These are phyloP conservation scores for Adoxophyes honmai DNA, from an alignment of 1,140 invertebrate genomes.

Conservation along the genomic window DNA sequence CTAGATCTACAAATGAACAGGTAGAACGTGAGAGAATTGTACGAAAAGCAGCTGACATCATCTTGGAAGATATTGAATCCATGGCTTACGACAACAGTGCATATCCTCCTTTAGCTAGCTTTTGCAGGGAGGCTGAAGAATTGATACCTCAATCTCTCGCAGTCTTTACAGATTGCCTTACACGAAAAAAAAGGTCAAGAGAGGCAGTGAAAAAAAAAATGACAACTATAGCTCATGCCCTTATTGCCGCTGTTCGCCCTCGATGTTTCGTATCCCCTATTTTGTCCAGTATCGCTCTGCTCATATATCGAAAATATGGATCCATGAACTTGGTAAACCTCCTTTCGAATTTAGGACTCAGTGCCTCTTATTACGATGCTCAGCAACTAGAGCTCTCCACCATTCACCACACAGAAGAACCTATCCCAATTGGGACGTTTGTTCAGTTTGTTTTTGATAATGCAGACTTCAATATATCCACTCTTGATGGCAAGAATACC, in stretches of 20 bases:
- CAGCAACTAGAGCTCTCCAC: neutral
- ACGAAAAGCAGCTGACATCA: neutral
- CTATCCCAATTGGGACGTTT: neutral
- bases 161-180: neutral
- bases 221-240: neutral
- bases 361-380: neutral
- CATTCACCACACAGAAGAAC: neutral
- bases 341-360: neutral
- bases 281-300: neutral
- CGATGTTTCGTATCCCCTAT: neutral
- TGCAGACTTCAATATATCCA: conserved; percentile 35
- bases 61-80: neutral
- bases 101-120: neutral
- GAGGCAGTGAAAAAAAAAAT: neutral
- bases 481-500: conserved; percentile 29
- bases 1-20: neutral
- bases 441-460: conserved; percentile 38
- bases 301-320: neutral
- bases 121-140: neutral
- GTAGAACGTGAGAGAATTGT: neutral
- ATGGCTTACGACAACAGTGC: neutral
- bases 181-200: neutral
- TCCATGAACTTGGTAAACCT: neutral
- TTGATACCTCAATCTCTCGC: neutral
- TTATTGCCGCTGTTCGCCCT: neutral